Conservation (phyloP, 2,888 invertebrate species). For the Rhodophaea formosa region DNA sequence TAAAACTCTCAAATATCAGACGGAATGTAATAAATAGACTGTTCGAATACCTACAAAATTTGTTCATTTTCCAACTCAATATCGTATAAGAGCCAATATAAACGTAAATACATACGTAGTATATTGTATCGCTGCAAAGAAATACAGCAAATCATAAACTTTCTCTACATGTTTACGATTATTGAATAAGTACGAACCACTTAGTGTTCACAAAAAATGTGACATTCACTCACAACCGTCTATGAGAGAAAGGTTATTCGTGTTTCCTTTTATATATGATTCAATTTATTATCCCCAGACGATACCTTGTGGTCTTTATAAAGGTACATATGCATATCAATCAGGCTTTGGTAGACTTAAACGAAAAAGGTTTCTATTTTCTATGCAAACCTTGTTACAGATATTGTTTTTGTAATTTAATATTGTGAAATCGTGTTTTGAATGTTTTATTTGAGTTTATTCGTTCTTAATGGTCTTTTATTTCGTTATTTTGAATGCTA, state of each 20-base stretch:
- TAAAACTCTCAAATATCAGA: no score
- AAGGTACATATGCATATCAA: background rate
- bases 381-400: background rate
- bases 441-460: background rate
- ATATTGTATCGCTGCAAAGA: no score
- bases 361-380: background rate
- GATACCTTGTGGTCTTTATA: background rate
- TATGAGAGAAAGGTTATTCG: slow-evolving; percentile 14
- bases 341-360: background rate
- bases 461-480: background rate
- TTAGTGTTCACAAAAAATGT: slow-evolving; percentile 10
- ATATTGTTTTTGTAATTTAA: background rate
- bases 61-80: no score
- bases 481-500: background rate
- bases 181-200: slow-evolving; percentile 21
- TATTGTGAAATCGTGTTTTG: background rate
- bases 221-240: background rate
- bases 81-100: no score
- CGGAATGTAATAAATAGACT: no score
- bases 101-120: no score
- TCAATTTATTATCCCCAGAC: slow-evolving; percentile 21
- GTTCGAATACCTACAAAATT: no score
- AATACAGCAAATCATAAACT: background rate
- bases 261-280: slow-evolving; percentile 18
- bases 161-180: slow-evolving; percentile 19